phyloP scores from a whole-genome alignment of 2,888 invertebrate genomes.

The Meandrusa payeni region DNA sequence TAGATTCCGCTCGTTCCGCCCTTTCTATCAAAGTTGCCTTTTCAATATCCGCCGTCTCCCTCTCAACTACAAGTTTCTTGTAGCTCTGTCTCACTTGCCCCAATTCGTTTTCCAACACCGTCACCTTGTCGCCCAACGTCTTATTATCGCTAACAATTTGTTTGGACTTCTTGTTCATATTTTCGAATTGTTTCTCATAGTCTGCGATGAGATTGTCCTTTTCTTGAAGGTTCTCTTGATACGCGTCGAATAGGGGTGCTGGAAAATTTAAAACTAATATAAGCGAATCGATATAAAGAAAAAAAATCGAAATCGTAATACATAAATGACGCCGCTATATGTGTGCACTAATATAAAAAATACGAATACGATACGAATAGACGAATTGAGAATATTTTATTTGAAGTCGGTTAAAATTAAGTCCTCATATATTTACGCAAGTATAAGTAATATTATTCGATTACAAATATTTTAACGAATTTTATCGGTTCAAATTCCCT shows the following conservation, averaged over 20 bases:
- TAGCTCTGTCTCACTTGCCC: conserved; percentile 60
- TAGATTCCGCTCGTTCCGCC: conserved; percentile 85
- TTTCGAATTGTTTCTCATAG: conserved; percentile 86
- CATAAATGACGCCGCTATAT: too few relatives aligned
- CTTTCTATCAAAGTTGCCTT: conserved; percentile 81
- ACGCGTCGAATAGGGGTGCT: conserved; percentile 87
- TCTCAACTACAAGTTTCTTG: conserved; percentile 63
- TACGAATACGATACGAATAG: too few relatives aligned
- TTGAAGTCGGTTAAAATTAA: too few relatives aligned
- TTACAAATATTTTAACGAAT: too few relatives aligned
- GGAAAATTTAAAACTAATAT: conserved; percentile 34
- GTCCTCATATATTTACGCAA: too few relatives aligned
- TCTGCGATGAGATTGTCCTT: conserved; percentile 86
- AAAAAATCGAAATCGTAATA: too few relatives aligned
- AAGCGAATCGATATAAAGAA: too few relatives aligned
- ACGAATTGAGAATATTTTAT: too few relatives aligned
- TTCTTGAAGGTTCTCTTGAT: conserved; percentile 88
- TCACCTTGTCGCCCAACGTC: conserved; percentile 67
- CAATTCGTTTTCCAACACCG: conserved; percentile 53
- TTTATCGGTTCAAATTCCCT: too few relatives aligned
- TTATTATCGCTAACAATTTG: conserved; percentile 87
- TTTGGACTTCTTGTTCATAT: conserved; percentile 86
- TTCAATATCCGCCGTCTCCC: conserved; percentile 68
- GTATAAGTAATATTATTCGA: too few relatives aligned
- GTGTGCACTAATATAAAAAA: too few relatives aligned